Conservation (phyloP, 1,140 invertebrate species). For the Arion vulgaris region DNA sequence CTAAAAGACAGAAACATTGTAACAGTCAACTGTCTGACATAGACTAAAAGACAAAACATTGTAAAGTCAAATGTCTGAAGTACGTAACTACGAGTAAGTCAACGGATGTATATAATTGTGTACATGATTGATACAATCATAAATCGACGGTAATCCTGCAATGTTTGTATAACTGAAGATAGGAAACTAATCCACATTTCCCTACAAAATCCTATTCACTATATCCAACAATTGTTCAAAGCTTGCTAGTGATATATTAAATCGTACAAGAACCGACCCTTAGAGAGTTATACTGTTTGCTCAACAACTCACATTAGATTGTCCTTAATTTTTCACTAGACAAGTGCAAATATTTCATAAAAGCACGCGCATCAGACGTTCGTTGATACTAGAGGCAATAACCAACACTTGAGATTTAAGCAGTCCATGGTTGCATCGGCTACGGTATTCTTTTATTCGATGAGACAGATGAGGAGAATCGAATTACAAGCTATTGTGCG, state of each 20-base stretch:
- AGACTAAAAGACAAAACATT: too few species aligned
- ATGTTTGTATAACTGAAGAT: too few species aligned
- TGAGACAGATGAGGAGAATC: constrained; percentile 11
- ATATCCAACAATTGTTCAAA: background rate
- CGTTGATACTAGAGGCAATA: background rate
- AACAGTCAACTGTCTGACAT: too few species aligned
- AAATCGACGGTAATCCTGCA: too few species aligned
- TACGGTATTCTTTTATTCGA: background rate
- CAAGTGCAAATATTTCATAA: background rate
- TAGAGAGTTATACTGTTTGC: background rate
- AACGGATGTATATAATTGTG: too few species aligned
- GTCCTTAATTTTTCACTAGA: background rate
- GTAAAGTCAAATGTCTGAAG: too few species aligned
- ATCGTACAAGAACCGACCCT: background rate
- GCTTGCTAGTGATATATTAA: background rate
- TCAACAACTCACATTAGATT: background rate
- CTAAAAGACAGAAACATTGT: too few species aligned
- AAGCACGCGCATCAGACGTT: background rate
- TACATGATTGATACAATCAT: too few species aligned
- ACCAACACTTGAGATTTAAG: background rate
- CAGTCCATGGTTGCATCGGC: background rate
- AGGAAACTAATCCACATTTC: too few species aligned
- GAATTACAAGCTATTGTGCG: constrained; percentile 8
- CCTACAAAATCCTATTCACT: background rate
- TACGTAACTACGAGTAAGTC: too few species aligned